A percentile compares a stretch with the other conserved stretches of the same genome.
These are phyloP conservation scores for Amorpha juglandis DNA, from an alignment of 2,888 invertebrate species.

Conservation along the genomic window DNA sequence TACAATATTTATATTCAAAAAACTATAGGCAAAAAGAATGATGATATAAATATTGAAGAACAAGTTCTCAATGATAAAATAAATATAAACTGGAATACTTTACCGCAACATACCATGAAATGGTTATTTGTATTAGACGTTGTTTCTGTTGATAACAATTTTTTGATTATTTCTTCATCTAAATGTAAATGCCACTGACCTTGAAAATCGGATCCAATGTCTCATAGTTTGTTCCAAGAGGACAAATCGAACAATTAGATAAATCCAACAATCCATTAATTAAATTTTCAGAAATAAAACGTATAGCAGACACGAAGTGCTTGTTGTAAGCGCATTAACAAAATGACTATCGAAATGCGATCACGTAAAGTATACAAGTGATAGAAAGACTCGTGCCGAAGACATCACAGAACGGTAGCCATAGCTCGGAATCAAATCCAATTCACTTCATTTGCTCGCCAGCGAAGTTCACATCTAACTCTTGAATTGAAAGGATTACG, in stretches of 20 bases:
- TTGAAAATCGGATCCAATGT: too few relatives aligned
- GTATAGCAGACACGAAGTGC: constrained; percentile 28
- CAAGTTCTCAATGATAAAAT: neutral
- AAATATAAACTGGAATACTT: neutral
- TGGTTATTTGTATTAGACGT: too few relatives aligned
- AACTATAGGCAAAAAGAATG: neutral
- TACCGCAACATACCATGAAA: neutral
- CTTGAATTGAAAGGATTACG: constrained; percentile 76
- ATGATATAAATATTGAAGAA: neutral
- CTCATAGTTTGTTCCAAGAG: neutral
- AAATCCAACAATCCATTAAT: neutral
- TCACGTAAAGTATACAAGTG: constrained; percentile 47
- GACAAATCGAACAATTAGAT: neutral
- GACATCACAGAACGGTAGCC: constrained; percentile 68
- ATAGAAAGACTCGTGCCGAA: constrained; percentile 71
- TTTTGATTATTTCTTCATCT: too few relatives aligned
- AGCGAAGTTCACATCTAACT: constrained; percentile 76
- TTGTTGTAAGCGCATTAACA: constrained; percentile 26
- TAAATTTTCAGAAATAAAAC: constrained; percentile 1
- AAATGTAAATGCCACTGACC: too few relatives aligned
- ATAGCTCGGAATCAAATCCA: constrained; percentile 78
- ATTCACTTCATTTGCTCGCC: constrained; percentile 80
- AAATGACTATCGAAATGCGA: constrained; percentile 23
- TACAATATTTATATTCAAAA: neutral
- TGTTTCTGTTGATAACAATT: too few relatives aligned